Evolutionary conservation across 2,888 invertebrate genomes (phyloP).

Genomic region (Cephus nigrinus): DNA sequence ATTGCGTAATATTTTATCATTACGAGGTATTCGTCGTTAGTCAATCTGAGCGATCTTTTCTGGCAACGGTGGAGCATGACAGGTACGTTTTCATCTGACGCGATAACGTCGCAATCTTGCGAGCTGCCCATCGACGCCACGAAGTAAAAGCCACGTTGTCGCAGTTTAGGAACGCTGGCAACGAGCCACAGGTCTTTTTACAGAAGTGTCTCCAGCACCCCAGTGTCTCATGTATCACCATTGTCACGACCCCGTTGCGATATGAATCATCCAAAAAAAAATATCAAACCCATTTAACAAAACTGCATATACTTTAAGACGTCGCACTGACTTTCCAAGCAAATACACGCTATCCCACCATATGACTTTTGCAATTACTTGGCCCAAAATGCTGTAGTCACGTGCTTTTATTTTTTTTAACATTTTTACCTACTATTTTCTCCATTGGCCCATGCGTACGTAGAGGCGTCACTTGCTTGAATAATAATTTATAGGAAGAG

Average conservation of each 20-base stretch:
- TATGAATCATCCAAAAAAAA: background rate
- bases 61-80: too few species aligned
- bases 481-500: too few species aligned
- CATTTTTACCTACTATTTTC: background rate
- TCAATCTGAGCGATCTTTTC: background rate
- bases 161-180: background rate
- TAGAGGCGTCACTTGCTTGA: too few species aligned
- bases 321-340: background rate
- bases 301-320: background rate
- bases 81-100: background rate
- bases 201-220: background rate
- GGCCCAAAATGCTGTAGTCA: background rate
- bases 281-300: background rate
- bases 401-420: background rate
- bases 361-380: background rate
- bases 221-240: background rate
- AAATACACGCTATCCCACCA: background rate
- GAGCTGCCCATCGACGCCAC: slow-evolving; percentile 17
- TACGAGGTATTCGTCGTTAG: background rate
- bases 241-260: background rate
- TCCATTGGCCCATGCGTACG: too few species aligned
- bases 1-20: background rate
- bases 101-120: background rate
- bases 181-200: slow-evolving; percentile 3
- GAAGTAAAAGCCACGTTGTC: slow-evolving; percentile 5